phyloP scores from a whole-genome alignment of 1,140 invertebrate genomes.

The Temnothorax curvispinosus region DNA sequence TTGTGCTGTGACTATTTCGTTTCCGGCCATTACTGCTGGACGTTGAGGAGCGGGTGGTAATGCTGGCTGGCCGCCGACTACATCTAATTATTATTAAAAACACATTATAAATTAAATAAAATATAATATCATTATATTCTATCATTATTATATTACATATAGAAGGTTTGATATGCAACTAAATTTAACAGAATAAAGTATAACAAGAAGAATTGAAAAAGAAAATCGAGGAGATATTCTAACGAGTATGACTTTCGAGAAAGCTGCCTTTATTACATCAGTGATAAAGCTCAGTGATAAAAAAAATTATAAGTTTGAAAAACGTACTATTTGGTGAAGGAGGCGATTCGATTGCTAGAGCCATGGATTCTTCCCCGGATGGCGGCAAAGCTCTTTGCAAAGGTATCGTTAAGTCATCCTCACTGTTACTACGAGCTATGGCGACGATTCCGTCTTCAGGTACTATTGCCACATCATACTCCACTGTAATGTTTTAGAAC shows the following conservation, averaged over 20 bases:
- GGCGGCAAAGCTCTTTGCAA: conserved; percentile 78
- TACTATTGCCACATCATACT: conserved; percentile 80
- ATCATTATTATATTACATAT: not conserved
- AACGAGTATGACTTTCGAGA: not conserved
- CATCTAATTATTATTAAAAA: conserved; percentile 53
- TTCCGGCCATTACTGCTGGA: conserved; percentile 86
- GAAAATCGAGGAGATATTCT: not conserved
- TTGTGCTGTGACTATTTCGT: conserved; percentile 85
- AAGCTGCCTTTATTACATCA: not conserved
- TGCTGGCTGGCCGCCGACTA: conserved; percentile 76
- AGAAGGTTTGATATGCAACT: not conserved
- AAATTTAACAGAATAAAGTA: not conserved
- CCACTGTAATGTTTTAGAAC: conserved; percentile 73
- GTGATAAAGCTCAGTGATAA: not conserved
- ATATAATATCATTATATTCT: not conserved
- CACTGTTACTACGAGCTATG: conserved; percentile 77
- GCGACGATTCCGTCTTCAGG: conserved; percentile 81
- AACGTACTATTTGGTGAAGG: conserved; percentile 76
- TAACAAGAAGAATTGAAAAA: not conserved
- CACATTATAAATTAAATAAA: not conserved
- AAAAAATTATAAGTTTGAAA: not conserved
- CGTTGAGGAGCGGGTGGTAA: conserved; percentile 83
- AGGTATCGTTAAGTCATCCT: conserved; percentile 76
- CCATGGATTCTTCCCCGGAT: conserved; percentile 77
- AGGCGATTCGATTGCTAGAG: conserved; percentile 78